These are phyloP conservation scores for Diarsia mendica DNA, from an alignment of 2,888 invertebrate genomes.

Conservation along the genomic window DNA sequence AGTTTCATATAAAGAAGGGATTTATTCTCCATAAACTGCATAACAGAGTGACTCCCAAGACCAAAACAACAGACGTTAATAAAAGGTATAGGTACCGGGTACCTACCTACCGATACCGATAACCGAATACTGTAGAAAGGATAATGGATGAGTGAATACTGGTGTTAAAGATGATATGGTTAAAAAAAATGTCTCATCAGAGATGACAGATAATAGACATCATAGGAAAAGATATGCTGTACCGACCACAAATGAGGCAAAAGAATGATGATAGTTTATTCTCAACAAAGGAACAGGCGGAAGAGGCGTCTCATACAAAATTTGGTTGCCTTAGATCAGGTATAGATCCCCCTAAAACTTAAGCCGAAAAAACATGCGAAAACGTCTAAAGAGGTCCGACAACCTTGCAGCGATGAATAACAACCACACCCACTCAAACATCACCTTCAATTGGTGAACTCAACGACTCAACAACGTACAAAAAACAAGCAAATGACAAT, in stretches of 20 bases:
- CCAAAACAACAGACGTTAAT: neutral
- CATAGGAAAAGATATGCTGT: neutral
- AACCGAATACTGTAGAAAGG: neutral
- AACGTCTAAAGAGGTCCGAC: neutral
- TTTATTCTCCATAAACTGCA: too few species aligned
- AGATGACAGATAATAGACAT: neutral
- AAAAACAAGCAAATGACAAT: constrained; percentile 10
- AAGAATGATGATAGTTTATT: neutral
- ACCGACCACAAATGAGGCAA: neutral
- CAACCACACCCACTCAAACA: constrained; percentile 37
- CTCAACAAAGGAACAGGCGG: too few species aligned
- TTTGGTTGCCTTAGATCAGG: too few species aligned
- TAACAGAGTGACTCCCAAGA: too few species aligned
- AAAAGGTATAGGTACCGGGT: too few species aligned
- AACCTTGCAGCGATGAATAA: constrained; percentile 21
- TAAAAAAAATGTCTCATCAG: neutral
- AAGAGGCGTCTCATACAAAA: neutral
- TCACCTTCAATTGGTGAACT: constrained; percentile 10
- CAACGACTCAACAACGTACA: constrained; percentile 13
- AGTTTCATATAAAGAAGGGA: too few species aligned
- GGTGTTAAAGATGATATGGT: neutral
- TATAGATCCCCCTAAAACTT: neutral
- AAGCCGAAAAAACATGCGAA: neutral
- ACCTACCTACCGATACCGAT: neutral
- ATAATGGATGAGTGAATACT: too few species aligned